Base-by-base conservation (phyloP, 2,888 invertebrate species). In the Drosophila colorata region DNA sequence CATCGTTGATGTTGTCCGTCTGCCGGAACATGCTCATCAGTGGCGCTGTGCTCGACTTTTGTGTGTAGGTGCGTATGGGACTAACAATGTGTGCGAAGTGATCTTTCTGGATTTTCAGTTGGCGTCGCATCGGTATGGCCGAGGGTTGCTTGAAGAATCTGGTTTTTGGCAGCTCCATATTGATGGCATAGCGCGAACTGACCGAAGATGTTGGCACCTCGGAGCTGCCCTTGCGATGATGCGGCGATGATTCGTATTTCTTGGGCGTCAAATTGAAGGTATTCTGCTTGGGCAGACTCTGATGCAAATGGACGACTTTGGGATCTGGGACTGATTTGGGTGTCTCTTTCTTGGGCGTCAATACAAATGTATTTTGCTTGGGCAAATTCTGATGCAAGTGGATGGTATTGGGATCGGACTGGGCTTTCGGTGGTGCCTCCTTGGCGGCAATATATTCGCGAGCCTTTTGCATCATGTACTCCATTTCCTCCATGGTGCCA, bases 401-500 rank as follows among this genome's bases (percentile, higher is more conserved):
- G 11, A 31, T 9, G 2, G 0, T 31, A 9, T 31, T 31, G 31
- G 31, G 31, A 31, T 31, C 31, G 2, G 44, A 16, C 5, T 35
- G n/a, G 14, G 56, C 37, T 23, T 58, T 52, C 14, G 31, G 13
- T 9, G 33, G 16, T 41, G 60, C 41, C 14, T 43, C 59, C 18
- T 63, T 57, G 7, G 69, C 60, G 5, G 86, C 88, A 76, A 91
- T 88, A 57, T 90, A 90, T 61, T 92, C 90, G 72, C 90, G 79
- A 2, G 92, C 92, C 28, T 90, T 90, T 49, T 91, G 89, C 76
- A 93, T 88, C 79, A 92, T 90, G 66, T 92, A 92, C 38, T 93
- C 92, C 46, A 93, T 92, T 80, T 93, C 92, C 81, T 93, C 93
- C 59, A 93, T 88, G 3, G 93, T 93, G 69, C 93, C 91, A 69